These are phyloP conservation scores for Leptobrachium ailaonicum DNA, from an alignment of 2,113 vertebrate genomes.

Conservation along the genomic window DNA sequence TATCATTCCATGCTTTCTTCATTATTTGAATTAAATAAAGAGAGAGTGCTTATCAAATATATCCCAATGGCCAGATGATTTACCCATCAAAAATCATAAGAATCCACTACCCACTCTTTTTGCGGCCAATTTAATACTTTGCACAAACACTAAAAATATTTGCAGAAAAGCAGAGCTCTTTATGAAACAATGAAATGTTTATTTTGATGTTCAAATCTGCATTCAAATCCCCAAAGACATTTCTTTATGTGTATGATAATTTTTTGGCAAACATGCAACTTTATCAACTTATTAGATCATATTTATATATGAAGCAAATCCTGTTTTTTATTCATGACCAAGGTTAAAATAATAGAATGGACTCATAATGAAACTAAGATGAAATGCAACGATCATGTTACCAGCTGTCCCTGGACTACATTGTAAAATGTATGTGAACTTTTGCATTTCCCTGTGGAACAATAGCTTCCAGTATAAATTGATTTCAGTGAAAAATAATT, in stretches of 20 bases:
- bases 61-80: no score
- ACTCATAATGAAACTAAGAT: conserved; percentile 14
- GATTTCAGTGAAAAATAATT: not conserved
- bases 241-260: conserved; percentile 27
- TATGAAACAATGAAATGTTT: conserved; percentile 4
- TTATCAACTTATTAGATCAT: conserved; percentile 34
- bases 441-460: conserved; percentile 34
- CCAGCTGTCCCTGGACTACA: conserved; percentile 23
- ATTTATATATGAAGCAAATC: conserved; percentile 21
- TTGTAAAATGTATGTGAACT: conserved; percentile 29
- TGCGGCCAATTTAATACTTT: not conserved
- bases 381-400: conserved; percentile 7
- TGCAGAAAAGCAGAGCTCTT: not conserved
- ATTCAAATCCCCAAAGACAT: not conserved
- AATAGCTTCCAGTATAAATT: conserved; percentile 13
- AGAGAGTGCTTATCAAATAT: no score
- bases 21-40: no score
- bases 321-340: conserved; percentile 5
- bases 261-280: conserved; percentile 24
- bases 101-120: not conserved
- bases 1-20: no score
- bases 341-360: conserved; percentile 16
- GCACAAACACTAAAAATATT: conserved; percentile 5
- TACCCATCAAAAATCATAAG: no score
- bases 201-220: conserved; percentile 4